These are phyloP conservation scores for Zaprionus bogoriensis DNA, from an alignment of 2,888 invertebrate genomes.

Conservation along the genomic window DNA sequence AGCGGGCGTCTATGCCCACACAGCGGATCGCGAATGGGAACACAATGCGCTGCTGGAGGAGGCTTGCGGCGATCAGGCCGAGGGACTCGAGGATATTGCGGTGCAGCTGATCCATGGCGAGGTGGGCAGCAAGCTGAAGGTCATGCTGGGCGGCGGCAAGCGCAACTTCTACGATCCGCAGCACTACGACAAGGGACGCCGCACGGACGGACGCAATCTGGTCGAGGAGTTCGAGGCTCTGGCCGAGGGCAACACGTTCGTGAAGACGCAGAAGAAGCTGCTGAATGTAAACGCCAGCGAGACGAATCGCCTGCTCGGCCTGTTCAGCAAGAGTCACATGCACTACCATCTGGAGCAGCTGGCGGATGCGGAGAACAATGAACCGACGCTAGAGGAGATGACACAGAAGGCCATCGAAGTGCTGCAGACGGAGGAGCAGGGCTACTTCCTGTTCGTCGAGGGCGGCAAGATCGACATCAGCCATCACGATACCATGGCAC, in stretches of 20 bases:
- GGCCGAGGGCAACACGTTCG: constrained; percentile 83
- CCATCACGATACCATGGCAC: constrained; percentile 79
- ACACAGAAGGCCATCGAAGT: constrained; percentile 87
- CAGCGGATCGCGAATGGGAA: constrained; percentile 89
- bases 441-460: constrained; percentile 90
- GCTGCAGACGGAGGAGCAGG: constrained; percentile 86
- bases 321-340: constrained; percentile 87
- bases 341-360: constrained; percentile 86
- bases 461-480: constrained; percentile 83
- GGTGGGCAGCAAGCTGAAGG: constrained; percentile 88
- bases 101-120: constrained; percentile 86
- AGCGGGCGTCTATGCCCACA: constrained; percentile 86
- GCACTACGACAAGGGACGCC: constrained; percentile 83
- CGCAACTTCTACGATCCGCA: constrained; percentile 86
- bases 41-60: constrained; percentile 85
- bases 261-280: constrained; percentile 84
- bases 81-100: constrained; percentile 87
- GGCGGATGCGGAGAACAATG: constrained; percentile 81
- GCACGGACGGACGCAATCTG: constrained; percentile 87
- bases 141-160: constrained; percentile 90
- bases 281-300: constrained; percentile 81
- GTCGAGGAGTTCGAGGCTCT: constrained; percentile 86
- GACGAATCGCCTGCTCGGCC: constrained; percentile 86
- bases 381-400: constrained; percentile 91
- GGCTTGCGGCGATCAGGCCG: constrained; percentile 81